Evolutionary conservation across 2,888 invertebrate species (phyloP).

Genomic region (Auanema freiburgensis): DNA sequence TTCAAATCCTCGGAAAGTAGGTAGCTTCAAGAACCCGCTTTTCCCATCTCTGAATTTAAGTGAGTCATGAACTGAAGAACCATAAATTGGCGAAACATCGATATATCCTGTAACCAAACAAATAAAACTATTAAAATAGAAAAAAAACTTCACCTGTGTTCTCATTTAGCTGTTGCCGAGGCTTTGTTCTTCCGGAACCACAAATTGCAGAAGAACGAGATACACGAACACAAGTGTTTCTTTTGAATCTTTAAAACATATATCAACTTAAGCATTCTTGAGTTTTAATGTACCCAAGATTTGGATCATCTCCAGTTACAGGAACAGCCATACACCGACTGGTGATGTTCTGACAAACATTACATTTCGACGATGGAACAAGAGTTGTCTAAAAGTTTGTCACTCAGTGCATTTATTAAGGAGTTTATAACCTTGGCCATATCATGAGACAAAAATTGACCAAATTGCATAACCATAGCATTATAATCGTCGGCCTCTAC

Average conservation of each 20-base stretch:
- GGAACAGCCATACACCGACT: slow-evolving; percentile 61
- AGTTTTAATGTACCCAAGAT: slow-evolving; percentile 29
- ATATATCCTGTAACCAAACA: slow-evolving; percentile 69
- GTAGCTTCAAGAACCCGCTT: slow-evolving; percentile 55
- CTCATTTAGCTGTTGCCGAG: slow-evolving; percentile 79
- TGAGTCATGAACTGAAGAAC: slow-evolving; percentile 70
- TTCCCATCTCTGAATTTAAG: slow-evolving; percentile 60
- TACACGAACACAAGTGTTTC: slow-evolving; percentile 57
- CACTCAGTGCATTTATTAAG: background rate
- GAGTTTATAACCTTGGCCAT: slow-evolving; percentile 49
- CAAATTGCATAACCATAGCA: slow-evolving; percentile 60
- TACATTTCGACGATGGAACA: slow-evolving; percentile 59
- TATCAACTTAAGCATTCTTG: background rate
- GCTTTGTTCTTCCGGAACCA: slow-evolving; percentile 90
- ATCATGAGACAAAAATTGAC: slow-evolving; percentile 61
- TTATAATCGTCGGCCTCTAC: slow-evolving; percentile 59
- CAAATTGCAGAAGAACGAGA: slow-evolving; percentile 88
- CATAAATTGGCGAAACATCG: slow-evolving; percentile 93
- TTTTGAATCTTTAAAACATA: slow-evolving; percentile 54
- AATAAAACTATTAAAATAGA: too few species aligned
- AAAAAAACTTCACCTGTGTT: slow-evolving; percentile 72
- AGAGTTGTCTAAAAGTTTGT: slow-evolving; percentile 52
- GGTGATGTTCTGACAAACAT: slow-evolving; percentile 60
- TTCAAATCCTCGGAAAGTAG: slow-evolving; percentile 54
- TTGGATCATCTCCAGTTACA: slow-evolving; percentile 54